Evolutionary conservation across 2,888 invertebrate species (phyloP).

Genomic region (Zygaena filipendulae): DNA sequence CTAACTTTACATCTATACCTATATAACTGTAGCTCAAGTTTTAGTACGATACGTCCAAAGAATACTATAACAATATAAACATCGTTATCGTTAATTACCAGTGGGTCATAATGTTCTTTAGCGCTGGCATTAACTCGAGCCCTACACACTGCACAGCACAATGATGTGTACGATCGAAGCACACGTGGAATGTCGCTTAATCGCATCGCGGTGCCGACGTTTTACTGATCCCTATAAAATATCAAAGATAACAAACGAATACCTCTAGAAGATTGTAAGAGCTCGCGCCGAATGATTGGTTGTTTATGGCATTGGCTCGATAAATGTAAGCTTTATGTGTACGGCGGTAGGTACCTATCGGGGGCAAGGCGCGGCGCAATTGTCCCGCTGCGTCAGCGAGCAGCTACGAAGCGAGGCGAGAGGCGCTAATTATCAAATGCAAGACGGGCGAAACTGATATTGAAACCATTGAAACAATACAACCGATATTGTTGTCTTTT

Average conservation of each 20-base stretch:
- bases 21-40: too few relatives aligned
- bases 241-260: conserved; percentile 65
- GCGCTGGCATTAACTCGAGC: conserved; percentile 31
- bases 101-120: conserved; percentile 42
- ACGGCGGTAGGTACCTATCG: conserved; percentile 8
- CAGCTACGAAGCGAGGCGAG: conserved; percentile 31
- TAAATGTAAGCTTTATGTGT: conserved; percentile 36
- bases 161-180: conserved; percentile 24
- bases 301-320: conserved; percentile 56
- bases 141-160: conserved; percentile 27
- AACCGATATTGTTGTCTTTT: conserved; percentile 57
- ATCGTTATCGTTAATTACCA: conserved; percentile 62
- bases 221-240: conserved; percentile 68
- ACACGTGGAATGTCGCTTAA: conserved; percentile 54
- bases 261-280: conserved; percentile 42
- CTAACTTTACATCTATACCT: conserved; percentile 36
- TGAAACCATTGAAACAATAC: conserved; percentile 67
- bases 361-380: conserved; percentile 24
- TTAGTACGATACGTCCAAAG: too few relatives aligned
- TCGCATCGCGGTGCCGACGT: conserved; percentile 58
- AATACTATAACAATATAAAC: too few relatives aligned
- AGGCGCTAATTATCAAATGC: conserved; percentile 68
- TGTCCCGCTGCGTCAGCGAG: conserved; percentile 24
- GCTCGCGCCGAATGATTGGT: conserved; percentile 47
- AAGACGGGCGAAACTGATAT: conserved; percentile 58